Evolutionary conservation across 1,140 invertebrate genomes (phyloP).

Genomic region (Cherax destructor): DNA sequence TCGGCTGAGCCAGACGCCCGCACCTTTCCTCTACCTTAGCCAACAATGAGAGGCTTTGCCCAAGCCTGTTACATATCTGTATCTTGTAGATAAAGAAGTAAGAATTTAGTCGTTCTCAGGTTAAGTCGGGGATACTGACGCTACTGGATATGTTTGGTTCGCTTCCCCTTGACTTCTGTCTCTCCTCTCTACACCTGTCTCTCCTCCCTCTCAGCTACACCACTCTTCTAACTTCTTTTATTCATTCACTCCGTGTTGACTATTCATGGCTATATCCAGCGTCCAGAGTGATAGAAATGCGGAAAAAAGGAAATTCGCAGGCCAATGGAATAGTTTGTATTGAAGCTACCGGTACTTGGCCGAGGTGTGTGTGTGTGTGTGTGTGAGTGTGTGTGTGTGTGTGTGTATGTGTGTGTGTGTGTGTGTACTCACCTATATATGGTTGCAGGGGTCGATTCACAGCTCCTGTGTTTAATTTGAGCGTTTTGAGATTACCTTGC

Average conservation of each 20-base stretch:
- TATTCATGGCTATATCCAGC: slow-evolving; percentile 13
- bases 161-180: neutral
- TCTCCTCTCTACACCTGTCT: too few species aligned
- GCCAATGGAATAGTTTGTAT: neutral
- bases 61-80: too few species aligned
- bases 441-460: too few species aligned
- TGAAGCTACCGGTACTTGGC: neutral
- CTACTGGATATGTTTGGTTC: neutral
- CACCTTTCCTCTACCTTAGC: too few species aligned
- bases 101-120: too few species aligned
- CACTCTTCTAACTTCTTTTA: neutral
- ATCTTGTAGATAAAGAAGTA: too few species aligned
- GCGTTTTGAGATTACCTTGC: too few species aligned
- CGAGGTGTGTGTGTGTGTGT: neutral
- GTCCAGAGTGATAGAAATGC: slow-evolving; percentile 5
- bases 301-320: neutral
- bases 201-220: neutral
- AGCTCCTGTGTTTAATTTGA: too few species aligned
- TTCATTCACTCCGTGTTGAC: slow-evolving; percentile 11
- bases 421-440: too few species aligned
- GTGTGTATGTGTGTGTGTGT: neutral
- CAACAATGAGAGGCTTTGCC: too few species aligned
- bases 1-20: too few species aligned
- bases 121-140: too few species aligned
- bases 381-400: neutral